Percentiles rank a stretch among this genome's conserved stretches.
These are phyloP conservation scores for Hoplostethus atlanticus DNA, from an alignment of 2,797 vertebrate species.

Conservation along the genomic window DNA sequence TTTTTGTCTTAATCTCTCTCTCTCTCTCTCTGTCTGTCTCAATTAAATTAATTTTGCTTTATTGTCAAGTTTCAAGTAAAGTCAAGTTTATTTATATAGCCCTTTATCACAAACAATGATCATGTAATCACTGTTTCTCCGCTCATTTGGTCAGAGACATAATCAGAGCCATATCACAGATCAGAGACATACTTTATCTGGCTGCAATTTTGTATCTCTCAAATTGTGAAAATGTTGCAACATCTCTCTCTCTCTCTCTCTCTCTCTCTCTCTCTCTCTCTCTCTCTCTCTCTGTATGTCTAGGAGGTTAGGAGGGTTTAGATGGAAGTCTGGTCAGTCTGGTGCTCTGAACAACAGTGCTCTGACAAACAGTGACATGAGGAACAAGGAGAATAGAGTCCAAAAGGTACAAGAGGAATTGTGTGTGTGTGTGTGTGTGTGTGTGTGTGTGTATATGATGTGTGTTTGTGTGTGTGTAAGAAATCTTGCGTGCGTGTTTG, in stretches of 20 bases:
- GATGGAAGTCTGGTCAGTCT: constrained; percentile 88
- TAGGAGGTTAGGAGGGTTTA: constrained; percentile 84
- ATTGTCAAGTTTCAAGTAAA: no score
- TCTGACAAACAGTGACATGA: constrained; percentile 55
- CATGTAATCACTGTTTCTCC: background rate
- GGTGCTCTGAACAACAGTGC: constrained; percentile 45
- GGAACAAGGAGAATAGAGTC: constrained; percentile 76
- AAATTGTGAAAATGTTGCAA: background rate
- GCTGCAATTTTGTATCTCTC: background rate
- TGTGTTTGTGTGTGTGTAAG: no score
- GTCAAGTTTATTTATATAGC: no score
- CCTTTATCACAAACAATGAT: no score
- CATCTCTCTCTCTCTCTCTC: background rate
- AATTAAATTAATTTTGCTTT: constrained; percentile 1
- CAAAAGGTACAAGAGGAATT: constrained; percentile 82
- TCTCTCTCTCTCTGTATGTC: constrained; percentile 20
- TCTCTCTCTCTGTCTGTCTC: no score
- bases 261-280: background rate
- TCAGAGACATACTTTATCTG: no score
- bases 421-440: background rate
- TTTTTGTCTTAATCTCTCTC: background rate
- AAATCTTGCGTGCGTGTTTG: no score
- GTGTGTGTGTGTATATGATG: background rate
- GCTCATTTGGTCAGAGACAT: background rate
- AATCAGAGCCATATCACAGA: background rate